Evolutionary conservation across 2,888 invertebrate species (phyloP).

Genomic region (Escarpia spicata): DNA sequence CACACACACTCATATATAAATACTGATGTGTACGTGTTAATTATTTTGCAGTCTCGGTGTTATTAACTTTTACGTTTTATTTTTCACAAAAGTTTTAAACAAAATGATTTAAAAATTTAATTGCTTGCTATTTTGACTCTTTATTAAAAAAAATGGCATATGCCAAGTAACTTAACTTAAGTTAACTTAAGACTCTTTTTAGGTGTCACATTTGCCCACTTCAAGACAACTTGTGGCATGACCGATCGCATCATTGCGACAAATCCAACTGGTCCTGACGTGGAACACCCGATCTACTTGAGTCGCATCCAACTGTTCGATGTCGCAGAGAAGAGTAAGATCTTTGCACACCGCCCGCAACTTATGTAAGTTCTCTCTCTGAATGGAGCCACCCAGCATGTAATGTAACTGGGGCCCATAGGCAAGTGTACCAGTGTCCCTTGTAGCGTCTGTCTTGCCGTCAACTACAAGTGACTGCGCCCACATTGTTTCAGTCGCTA

Average conservation of each 20-base stretch:
- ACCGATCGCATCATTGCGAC: slow-evolving; percentile 39
- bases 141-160: too few species aligned
- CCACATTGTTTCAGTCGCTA: too few species aligned
- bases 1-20: too few species aligned
- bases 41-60: too few species aligned
- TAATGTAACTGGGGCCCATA: background rate
- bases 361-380: background rate
- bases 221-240: slow-evolving; percentile 37
- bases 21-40: too few species aligned
- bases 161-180: too few species aligned
- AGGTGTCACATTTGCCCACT: slow-evolving; percentile 41
- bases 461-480: too few species aligned
- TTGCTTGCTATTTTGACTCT: background rate
- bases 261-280: slow-evolving; percentile 36
- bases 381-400: background rate
- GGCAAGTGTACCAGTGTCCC: too few species aligned
- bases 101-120: too few species aligned
- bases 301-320: background rate
- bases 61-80: too few species aligned
- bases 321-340: background rate
- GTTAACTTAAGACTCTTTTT: slow-evolving; percentile 25
- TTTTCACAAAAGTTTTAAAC: too few species aligned
- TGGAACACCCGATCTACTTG: background rate
- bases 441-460: too few species aligned
- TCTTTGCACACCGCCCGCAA: background rate